Percentiles rank a stretch among this genome's conserved stretches.
These are phyloP conservation scores for Eupeodes luniger DNA, from an alignment of 2,888 invertebrate species.

Conservation along the genomic window DNA sequence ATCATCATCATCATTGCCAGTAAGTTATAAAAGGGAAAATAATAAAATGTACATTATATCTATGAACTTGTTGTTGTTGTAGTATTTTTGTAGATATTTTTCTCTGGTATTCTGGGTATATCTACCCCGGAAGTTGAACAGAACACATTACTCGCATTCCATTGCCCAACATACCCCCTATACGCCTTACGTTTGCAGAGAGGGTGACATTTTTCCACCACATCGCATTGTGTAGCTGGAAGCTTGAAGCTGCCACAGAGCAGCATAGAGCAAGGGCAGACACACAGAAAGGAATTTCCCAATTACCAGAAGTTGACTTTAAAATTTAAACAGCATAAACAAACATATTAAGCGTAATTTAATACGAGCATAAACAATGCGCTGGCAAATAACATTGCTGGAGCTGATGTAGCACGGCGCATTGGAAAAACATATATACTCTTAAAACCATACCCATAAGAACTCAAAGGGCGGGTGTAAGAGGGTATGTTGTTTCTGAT, in stretches of 20 bases:
- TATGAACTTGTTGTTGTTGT: neutral
- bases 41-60: constrained; percentile 21
- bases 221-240: neutral
- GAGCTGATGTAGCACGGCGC: constrained; percentile 61
- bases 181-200: neutral
- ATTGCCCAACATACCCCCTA: constrained; percentile 12
- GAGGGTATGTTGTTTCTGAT: neutral
- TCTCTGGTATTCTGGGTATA: neutral
- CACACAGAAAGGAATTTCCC: constrained; percentile 70
- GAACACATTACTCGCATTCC: constrained; percentile 69
- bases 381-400: constrained; percentile 68
- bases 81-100: neutral
- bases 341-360: constrained; percentile 78
- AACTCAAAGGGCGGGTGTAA: neutral
- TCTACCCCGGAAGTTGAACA: constrained; percentile 33
- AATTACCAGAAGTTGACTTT: constrained; percentile 74
- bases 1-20: neutral
- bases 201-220: constrained; percentile 27
- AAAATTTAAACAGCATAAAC: constrained; percentile 76
- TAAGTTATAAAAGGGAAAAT: constrained; percentile 20
- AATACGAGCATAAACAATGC: constrained; percentile 76
- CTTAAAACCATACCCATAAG: neutral
- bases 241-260: constrained; percentile 40
- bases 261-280: neutral
- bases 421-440: constrained; percentile 59